Base-by-base conservation (phyloP, 2,888 invertebrate genomes). In the Synanthedon tipuliformis region DNA sequence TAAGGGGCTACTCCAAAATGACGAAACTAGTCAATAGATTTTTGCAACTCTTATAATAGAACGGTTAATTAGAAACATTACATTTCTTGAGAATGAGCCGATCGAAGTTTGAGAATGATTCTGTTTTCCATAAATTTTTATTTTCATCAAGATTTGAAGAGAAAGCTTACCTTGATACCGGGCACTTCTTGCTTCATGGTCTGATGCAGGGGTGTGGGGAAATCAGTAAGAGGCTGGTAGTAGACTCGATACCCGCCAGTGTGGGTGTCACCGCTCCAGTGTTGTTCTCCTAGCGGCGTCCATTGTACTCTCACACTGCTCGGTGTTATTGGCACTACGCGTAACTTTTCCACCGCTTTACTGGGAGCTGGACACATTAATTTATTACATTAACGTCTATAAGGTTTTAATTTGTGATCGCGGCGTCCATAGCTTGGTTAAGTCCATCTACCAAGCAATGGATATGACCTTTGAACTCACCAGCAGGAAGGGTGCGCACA, bases 261-360 rank as follows among this genome's bases (percentile, higher is more conserved):
- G 60, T 90, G 90, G 11, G 92, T 89, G 81, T 97, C 97, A 0
- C 97, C 97, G 78, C 95, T 95, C 96, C 96, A 97, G 71, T 91
- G 90, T 52, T 89, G 89, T 53, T 93, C 92, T 60, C 92, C 91
- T 40, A 96, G 89, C 3, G 94, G 88, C 60, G 92, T 89, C 99
- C 99, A 99, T 56, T 94, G 93, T 23, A 99, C 96, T 67, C 95
- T 92, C 23, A 99, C 95, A 71, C 98, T 97, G 50, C 95, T 96
- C 5, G 95, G 95, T 10, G 98, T 98, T 61, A 97, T 95, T 0
- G 98, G 98, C 12, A 96, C 94, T 11, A 97, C 97, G 78, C 93
- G 92, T 0, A 98, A 85, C 51, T 92, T 92, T 27, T 90, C 89
- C 0, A 98, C 96, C 0, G 93, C 92, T 60, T 91, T 91, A 51